Evolutionary conservation across 1,140 invertebrate genomes (phyloP), one percentile per base, ranked within the genome.

Genomic region (Diabrotica virgifera): DNA sequence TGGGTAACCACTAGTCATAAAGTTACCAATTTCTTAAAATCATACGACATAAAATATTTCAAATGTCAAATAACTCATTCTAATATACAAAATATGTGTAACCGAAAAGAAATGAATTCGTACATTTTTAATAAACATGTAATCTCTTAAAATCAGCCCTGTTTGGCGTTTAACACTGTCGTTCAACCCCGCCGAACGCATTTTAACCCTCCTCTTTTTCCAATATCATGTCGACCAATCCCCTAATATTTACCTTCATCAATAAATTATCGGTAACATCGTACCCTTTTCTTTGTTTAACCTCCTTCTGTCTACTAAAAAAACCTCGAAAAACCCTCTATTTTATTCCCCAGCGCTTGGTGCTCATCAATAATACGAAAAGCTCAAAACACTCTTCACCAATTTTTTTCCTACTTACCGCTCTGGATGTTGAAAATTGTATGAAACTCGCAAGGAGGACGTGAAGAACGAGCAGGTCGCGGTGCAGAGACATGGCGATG

Each of bases 381-480:
- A 46, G 40, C 40, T 46, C 8, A 46, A 24, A 46, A 46, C n/a
- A 46, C n/a, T 46, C 6, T 46, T 46, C n/a, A 24, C n/a, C 2
- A 46, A 46, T 46, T 46, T 46, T 46, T 46, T 24, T 24, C 24
- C 24, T 12, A 57, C 55, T 57, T 12, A 57, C 55, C 55, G 55
- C 55, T 37, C 55, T 57, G 35, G 55, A 7, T 36, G 55, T 12
- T 40, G 55, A 57, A 57, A 57, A 57, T 36, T 57, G 9, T 57
- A 57, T 37, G 36, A 57, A n/a, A 10, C 24, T 12, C 55, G 55
- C 55, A n/a, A 57, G 37, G 36, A 57, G 37, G 36, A 57, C 55
- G 55, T 46, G 40, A n/a, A 46, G 40, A 46, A 57, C 24, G 55
- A 57, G n/a, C 5, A 36, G 55, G 24, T 24, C 36, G 24, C 55